Evolutionary conservation across 2,888 invertebrate species (phyloP).

Genomic region (Pyrochroa serraticornis): DNA sequence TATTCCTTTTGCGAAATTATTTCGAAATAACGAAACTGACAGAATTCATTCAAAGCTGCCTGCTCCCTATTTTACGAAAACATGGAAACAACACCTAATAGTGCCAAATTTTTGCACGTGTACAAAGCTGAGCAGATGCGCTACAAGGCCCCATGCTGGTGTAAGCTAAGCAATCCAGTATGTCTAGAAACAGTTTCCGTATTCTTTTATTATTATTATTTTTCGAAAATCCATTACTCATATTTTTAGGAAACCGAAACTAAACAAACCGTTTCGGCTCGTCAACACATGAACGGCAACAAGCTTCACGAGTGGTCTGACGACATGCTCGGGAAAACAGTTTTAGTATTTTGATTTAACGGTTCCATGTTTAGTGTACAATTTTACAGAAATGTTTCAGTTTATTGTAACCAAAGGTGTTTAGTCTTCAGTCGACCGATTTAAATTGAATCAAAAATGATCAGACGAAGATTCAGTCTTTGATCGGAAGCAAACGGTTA

Average conservation of each 20-base stretch:
- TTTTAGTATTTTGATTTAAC: constrained; percentile 51
- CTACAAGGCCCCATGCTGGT: constrained; percentile 35
- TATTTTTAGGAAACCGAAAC: constrained; percentile 14
- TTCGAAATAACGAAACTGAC: background rate
- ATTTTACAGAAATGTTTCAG: constrained; percentile 52
- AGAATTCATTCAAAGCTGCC: constrained; percentile 20
- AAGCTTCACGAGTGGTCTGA: constrained; percentile 32
- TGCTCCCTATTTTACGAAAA: constrained; percentile 28
- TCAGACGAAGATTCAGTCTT: constrained; percentile 20
- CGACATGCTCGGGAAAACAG: constrained; percentile 46
- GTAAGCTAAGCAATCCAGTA: constrained; percentile 25
- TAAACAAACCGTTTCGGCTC: constrained; percentile 11
- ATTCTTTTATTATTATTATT: constrained; percentile 1
- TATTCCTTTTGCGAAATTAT: background rate
- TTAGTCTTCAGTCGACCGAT: constrained; percentile 34
- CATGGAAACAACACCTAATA: constrained; percentile 34
- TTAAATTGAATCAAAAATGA: constrained; percentile 27
- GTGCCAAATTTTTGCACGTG: constrained; percentile 30
- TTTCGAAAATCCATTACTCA: background rate
- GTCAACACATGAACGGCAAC: constrained; percentile 12
- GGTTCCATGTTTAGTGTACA: constrained; percentile 52
- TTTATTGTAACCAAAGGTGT: constrained; percentile 49
- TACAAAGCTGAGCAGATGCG: constrained; percentile 29
- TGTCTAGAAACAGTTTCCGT: constrained; percentile 17
- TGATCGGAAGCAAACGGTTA: background rate